Evolutionary conservation across 2,797 vertebrate species (phyloP), one percentile per base, ranked within the genome.

Genomic region (Falco cherrug): DNA sequence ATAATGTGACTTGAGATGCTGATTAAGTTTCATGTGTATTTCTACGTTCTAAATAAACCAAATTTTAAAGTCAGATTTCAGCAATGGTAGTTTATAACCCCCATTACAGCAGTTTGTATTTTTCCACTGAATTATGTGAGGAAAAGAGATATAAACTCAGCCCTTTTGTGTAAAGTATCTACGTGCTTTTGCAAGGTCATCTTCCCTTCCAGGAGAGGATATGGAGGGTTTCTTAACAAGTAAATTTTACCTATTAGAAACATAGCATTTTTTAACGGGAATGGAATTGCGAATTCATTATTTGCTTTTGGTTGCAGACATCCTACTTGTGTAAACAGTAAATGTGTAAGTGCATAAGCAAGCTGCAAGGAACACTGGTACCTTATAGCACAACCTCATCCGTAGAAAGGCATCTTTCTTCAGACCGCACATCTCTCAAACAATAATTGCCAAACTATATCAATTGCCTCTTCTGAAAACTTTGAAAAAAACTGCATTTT

Each of bases 41-140:
- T 93, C 95, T 92, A 53, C 82, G 93, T 97, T 98, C 97, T 97
- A 97, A 97, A 98, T 97, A 97, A 97, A 96, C 90, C 81, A 80
- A 97, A 98, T 97, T 98, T 98, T 98, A 98, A 98, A 98, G 97
- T 97, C 95, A 98, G 96, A 98, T 97, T 96, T 94, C 84, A 97
- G 97, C 90, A 67, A 89, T 91, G 95, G 97, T 97, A 96, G 96
- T 95, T 97, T 97, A 96, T 96, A 97, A 96, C 81, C 83, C 89
- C 96, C 95, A 87, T 97, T 97, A 97, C 84, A 90, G 95, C 81
- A 95, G 92, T 97, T 97, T 97, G 94, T 97, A 96, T 96, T 97
- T 98, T 98, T 97, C 97, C 97, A 97, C 92, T 95, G 97, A 97
- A 95, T 98, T 98, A 96, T 95, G 90, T 31, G 54, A 97, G 73